These are phyloP conservation scores for Aspiorhynchus laticeps DNA, from an alignment of 2,113 vertebrate genomes.

Conservation along the genomic window DNA sequence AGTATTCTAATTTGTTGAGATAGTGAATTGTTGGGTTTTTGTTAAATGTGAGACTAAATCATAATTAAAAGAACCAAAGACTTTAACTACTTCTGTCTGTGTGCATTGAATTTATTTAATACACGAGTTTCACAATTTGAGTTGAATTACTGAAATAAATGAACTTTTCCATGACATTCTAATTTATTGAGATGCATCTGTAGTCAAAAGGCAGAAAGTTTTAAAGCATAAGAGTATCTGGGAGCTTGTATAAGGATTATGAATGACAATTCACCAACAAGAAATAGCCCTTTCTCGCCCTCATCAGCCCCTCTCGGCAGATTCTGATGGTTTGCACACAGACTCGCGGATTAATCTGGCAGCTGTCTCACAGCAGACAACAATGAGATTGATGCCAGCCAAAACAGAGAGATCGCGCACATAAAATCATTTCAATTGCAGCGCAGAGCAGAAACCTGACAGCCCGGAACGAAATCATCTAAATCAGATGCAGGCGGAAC, in stretches of 20 bases:
- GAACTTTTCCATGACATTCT: no score
- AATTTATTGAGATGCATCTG: no score
- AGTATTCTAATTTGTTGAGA: no score
- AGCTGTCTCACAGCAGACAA: slow-evolving; percentile 31
- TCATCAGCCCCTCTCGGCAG: not conserved
- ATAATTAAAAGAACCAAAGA: no score
- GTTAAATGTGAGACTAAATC: no score
- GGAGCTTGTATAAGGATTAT: not conserved
- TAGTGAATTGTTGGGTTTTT: no score
- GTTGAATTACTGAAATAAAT: no score
- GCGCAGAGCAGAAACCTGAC: slow-evolving; percentile 32
- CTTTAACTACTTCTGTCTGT: no score
- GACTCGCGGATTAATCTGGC: slow-evolving; percentile 31
- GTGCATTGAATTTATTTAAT: no score
- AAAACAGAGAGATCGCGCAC: slow-evolving; percentile 36
- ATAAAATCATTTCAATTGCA: slow-evolving; percentile 28
- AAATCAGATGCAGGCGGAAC: slow-evolving; percentile 40
- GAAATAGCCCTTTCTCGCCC: not conserved
- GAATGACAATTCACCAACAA: not conserved
- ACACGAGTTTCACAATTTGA: no score
- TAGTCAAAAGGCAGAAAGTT: not conserved
- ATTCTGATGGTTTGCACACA: not conserved
- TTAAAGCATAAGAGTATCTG: not conserved
- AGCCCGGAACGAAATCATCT: slow-evolving; percentile 40
- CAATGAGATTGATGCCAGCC: slow-evolving; percentile 36